A percentile compares a stretch with the other conserved stretches of the same genome.
phyloP scores from a whole-genome alignment of 2,797 vertebrate genomes.

The Gobionotothen gibberifrons region DNA sequence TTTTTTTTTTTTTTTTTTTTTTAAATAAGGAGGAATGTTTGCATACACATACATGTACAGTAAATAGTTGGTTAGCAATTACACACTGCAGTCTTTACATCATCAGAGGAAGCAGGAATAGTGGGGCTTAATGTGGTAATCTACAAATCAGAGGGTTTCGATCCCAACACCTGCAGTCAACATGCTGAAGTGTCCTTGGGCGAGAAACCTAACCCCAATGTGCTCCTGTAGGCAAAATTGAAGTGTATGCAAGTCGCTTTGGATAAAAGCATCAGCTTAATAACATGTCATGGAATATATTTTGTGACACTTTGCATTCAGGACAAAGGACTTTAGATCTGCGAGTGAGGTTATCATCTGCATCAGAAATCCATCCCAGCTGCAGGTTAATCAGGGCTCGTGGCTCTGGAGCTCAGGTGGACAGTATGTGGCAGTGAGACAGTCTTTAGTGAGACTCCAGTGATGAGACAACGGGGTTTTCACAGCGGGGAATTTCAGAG shows the following conservation, averaged over 20 bases:
- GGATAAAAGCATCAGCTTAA: no score
- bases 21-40: constrained; percentile 4
- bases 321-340: not conserved
- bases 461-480: constrained; percentile 11
- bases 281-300: not conserved
- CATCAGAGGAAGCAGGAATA: no score
- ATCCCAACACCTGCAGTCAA: no score
- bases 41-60: not conserved
- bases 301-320: not conserved
- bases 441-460: constrained; percentile 1
- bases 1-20: not conserved
- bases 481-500: not conserved
- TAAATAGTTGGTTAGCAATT: constrained; percentile 8
- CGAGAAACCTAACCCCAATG: no score
- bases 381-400: constrained; percentile 30
- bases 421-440: constrained; percentile 9
- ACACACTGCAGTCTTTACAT: constrained; percentile 10
- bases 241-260: no score
- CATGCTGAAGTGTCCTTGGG: no score
- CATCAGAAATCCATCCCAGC: constrained; percentile 21
- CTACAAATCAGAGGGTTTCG: no score
- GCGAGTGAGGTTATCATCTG: constrained; percentile 1
- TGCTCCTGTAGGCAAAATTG: no score
- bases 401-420: constrained; percentile 12
- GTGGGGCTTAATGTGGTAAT: no score